Evolutionary conservation across 2,797 vertebrate species (phyloP).

Genomic region (Hybognathus amarus): DNA sequence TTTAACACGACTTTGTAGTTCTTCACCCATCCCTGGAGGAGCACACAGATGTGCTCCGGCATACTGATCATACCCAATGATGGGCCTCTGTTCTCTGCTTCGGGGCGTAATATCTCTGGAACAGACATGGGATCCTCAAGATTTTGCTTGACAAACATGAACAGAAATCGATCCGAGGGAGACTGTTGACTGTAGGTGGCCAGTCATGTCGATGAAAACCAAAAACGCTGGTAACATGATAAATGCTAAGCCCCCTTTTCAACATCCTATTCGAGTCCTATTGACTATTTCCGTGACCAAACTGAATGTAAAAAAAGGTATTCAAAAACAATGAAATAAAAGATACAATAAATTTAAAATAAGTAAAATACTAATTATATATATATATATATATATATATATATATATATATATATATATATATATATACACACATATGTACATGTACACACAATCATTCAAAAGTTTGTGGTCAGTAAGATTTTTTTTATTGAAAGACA

Average conservation of each 20-base stretch:
- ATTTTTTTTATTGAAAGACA: background rate
- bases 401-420: background rate
- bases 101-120: slow-evolving; percentile 48
- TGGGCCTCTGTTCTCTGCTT: slow-evolving; percentile 63
- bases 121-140: slow-evolving; percentile 43
- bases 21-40: slow-evolving; percentile 59
- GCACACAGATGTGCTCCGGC: slow-evolving; percentile 60
- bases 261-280: background rate
- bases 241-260: slow-evolving; percentile 5
- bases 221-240: slow-evolving; percentile 36
- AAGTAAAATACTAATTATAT: background rate
- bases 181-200: slow-evolving; percentile 35
- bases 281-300: background rate
- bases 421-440: background rate
- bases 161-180: slow-evolving; percentile 54
- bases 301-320: background rate
- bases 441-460: background rate
- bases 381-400: too few species aligned
- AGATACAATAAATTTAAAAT: background rate
- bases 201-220: slow-evolving; percentile 13
- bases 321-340: background rate
- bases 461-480: background rate
- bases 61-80: slow-evolving; percentile 68
- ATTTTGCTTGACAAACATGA: slow-evolving; percentile 60
- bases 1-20: slow-evolving; percentile 72